Conservation (phyloP, 1,140 invertebrate species). For the Sitophilus oryzae region DNA sequence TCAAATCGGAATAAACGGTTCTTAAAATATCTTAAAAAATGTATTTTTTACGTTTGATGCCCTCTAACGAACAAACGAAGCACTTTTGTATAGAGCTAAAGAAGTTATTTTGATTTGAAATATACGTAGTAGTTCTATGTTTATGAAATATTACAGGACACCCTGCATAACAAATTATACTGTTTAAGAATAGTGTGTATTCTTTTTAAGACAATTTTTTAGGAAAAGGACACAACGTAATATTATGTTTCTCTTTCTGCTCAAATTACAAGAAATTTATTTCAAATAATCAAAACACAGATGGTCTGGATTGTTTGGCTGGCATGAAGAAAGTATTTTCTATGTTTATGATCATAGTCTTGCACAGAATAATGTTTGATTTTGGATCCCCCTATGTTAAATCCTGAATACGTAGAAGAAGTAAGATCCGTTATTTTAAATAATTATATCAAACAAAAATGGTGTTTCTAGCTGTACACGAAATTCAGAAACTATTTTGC, state of each 20-base stretch:
- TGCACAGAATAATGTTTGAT: slow-evolving; percentile 58
- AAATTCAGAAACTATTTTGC: slow-evolving; percentile 42
- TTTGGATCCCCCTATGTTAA: slow-evolving; percentile 57
- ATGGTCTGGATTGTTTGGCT: slow-evolving; percentile 56
- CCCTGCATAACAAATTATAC: neutral
- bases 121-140: too few relatives aligned
- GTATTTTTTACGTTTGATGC: too few relatives aligned
- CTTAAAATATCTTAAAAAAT: too few relatives aligned
- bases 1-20: too few relatives aligned
- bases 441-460: too few relatives aligned
- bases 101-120: too few relatives aligned
- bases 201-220: neutral
- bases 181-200: too few relatives aligned
- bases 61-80: too few relatives aligned
- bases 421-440: slow-evolving; percentile 39
- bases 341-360: slow-evolving; percentile 58
- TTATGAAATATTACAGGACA: neutral
- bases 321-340: slow-evolving; percentile 60
- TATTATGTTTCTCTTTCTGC: slow-evolving; percentile 23
- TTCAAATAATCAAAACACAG: slow-evolving; percentile 48
- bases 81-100: too few relatives aligned
- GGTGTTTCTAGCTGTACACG: slow-evolving; percentile 30
- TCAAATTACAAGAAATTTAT: slow-evolving; percentile 23
- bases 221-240: slow-evolving; percentile 19
- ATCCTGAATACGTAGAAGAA: slow-evolving; percentile 55